Conservation (phyloP, 2,113 vertebrate genomes). For the Scopus umbretta region DNA sequence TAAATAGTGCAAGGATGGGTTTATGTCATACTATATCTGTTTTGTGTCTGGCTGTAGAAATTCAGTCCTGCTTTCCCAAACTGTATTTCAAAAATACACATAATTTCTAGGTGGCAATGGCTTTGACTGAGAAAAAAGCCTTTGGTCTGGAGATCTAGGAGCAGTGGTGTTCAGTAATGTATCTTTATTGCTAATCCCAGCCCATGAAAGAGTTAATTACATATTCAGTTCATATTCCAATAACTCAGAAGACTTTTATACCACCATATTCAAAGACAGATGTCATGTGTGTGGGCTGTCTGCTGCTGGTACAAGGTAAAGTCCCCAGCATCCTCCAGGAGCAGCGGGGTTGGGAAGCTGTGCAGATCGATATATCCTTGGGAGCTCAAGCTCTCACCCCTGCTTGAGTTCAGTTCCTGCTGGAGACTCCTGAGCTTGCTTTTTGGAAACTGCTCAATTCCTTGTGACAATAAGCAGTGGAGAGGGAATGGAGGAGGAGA, state of each 20-base stretch:
- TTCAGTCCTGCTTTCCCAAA: not conserved
- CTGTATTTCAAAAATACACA: not conserved
- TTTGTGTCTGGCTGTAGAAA: not conserved
- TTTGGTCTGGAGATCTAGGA: not conserved
- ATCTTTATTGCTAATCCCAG: not conserved
- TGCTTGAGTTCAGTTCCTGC: not conserved
- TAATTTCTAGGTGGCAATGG: not conserved
- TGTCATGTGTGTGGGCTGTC: not conserved
- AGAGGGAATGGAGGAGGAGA: not conserved
- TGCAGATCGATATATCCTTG: rapidly evolving
- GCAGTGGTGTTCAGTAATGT: not conserved
- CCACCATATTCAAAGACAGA: not conserved
- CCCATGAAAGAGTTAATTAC: not conserved
- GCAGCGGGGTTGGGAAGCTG: rapidly evolving
- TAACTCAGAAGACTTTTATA: not conserved
- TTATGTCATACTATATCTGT: not conserved
- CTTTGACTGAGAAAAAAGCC: not conserved
- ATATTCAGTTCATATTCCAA: not conserved
- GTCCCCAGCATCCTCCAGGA: not conserved
- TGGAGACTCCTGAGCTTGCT: not conserved
- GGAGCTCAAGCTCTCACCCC: not conserved
- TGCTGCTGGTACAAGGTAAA: not conserved
- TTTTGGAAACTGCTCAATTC: not conserved
- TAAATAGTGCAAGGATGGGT: not conserved
- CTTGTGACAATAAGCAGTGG: not conserved